Percentiles rank a stretch among this genome's conserved stretches.
phyloP scores from a whole-genome alignment of 2,888 invertebrate species.

The Macrosiphum euphorbiae region DNA sequence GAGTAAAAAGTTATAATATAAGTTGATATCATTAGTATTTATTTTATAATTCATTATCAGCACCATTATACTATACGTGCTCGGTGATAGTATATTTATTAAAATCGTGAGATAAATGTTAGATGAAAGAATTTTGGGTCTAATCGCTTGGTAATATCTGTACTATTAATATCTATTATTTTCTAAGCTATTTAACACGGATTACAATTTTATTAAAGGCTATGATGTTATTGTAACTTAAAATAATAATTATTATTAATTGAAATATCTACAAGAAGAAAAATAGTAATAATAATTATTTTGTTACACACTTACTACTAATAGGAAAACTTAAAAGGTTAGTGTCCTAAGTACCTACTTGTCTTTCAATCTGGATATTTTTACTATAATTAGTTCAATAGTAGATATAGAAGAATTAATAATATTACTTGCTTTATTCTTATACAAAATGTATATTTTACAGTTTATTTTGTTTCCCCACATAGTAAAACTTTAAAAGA shows the following conservation, averaged over 20 bases:
- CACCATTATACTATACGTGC: too few species aligned
- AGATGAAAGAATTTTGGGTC: neutral
- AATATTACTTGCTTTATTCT: neutral
- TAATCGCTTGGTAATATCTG: neutral
- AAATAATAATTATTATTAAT: neutral
- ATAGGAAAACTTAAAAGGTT: neutral
- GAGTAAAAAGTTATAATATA: neutral
- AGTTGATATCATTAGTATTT: too few species aligned
- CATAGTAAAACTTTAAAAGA: neutral
- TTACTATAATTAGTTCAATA: neutral
- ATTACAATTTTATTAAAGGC: neutral
- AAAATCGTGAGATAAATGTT: neutral
- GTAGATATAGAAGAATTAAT: neutral
- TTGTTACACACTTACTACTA: neutral
- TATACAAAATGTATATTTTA: neutral
- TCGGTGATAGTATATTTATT: too few species aligned
- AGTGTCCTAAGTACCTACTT: neutral
- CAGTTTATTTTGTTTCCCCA: neutral
- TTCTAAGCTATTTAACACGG: neutral
- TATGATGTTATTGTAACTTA: neutral
- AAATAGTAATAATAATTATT: neutral
- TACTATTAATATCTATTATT: neutral
- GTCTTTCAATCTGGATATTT: neutral
- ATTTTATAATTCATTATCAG: too few species aligned
- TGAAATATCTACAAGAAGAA: neutral